Evolutionary conservation across 2,113 vertebrate genomes (phyloP).

Genomic region (Callionymus lyra): DNA sequence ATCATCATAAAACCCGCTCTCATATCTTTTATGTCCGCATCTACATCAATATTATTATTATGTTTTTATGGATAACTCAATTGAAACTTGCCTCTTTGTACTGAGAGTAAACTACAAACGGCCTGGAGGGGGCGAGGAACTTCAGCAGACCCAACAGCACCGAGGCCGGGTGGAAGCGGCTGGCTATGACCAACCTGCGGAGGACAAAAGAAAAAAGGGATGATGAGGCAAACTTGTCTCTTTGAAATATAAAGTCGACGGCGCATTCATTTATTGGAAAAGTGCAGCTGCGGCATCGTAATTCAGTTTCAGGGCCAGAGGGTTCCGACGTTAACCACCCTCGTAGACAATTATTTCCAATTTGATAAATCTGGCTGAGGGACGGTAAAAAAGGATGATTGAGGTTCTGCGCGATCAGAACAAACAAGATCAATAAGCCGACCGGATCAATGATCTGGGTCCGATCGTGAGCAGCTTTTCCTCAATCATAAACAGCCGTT

Average conservation of each 20-base stretch:
- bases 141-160: constrained; percentile 77
- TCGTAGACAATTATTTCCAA: no score
- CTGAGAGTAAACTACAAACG: constrained; percentile 90
- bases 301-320: no score
- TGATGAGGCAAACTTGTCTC: constrained; percentile 21
- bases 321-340: no score
- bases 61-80: no score
- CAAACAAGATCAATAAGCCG: constrained; percentile 12
- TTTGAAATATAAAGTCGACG: constrained; percentile 13
- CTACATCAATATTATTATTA: no score
- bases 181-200: constrained; percentile 83
- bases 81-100: constrained; percentile 85
- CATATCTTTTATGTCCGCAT: no score
- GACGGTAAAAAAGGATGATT: background rate
- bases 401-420: background rate
- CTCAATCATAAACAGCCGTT: constrained; percentile 3
- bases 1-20: no score
- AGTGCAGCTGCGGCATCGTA: no score
- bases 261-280: no score
- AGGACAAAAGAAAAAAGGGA: constrained; percentile 40
- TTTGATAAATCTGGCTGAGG: no score
- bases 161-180: constrained; percentile 81
- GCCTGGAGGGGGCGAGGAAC: constrained; percentile 89
- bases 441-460: constrained; percentile 27
- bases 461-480: constrained; percentile 11